phyloP scores from a whole-genome alignment of 2,797 vertebrate genomes.

The Urophycis tenuis region DNA sequence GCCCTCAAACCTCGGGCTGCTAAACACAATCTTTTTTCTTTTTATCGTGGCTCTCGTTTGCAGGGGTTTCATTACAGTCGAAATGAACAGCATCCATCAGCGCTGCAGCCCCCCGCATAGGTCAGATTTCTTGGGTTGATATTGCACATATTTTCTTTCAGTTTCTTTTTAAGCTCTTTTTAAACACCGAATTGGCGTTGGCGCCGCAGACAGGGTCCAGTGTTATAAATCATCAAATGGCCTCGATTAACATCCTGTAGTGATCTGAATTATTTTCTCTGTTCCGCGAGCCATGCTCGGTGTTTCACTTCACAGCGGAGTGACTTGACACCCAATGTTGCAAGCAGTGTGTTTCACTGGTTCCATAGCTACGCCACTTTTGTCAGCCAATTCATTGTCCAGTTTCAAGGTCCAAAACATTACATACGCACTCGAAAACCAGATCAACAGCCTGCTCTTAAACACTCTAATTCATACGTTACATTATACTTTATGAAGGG shows the following conservation, averaged over 20 bases:
- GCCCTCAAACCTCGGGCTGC: constrained; percentile 37
- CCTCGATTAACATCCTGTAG: too few species aligned
- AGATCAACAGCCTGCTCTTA: too few species aligned
- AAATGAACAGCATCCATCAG: constrained; percentile 61
- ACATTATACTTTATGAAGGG: too few species aligned
- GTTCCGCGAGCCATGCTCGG: constrained; percentile 10
- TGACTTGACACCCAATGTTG: constrained; percentile 29
- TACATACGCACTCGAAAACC: too few species aligned
- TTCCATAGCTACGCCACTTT: too few species aligned
- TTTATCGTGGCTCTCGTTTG: constrained; percentile 12
- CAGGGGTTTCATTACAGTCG: constrained; percentile 46
- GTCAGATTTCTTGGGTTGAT: background rate
- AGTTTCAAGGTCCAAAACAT: too few species aligned
- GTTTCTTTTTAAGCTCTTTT: background rate
- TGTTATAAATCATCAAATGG: constrained; percentile 7
- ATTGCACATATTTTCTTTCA: background rate
- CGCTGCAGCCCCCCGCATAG: constrained; percentile 37
- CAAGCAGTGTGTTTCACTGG: constrained; percentile 9
- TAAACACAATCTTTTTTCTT: constrained; percentile 49
- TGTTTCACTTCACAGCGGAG: constrained; percentile 21
- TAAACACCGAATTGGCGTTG: constrained; percentile 15
- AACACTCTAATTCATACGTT: too few species aligned
- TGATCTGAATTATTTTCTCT: too few species aligned
- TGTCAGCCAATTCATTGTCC: too few species aligned
- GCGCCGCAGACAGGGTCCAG: background rate